Base-by-base conservation (phyloP, 2,888 invertebrate genomes). In the Sphinx pinastri region DNA sequence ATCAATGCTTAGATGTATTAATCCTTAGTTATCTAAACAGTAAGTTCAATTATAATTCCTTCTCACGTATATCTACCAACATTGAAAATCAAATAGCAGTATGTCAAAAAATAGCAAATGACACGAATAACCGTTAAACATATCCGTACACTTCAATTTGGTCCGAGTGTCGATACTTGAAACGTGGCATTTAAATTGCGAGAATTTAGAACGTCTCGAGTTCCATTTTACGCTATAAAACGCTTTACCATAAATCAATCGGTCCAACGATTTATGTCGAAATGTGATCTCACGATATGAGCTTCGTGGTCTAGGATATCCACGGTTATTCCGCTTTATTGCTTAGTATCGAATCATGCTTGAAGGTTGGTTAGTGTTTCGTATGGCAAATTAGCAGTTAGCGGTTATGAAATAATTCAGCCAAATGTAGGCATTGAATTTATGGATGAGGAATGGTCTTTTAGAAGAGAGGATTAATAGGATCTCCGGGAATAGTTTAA, bases 151-250 rank as follows among this genome's bases (percentile, higher is more conserved):
- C 63, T 63, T 63, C 63, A 63, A 63, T 63, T 63, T 49, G 19
- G 47, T 63, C 63, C 49, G 49, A 63, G 63, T 63, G 63, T 63
- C 63, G 63, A 63, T 63, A 63, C 63, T 63, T 63, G 47, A 63
- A 63, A 63, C 49, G 63, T 16, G 63, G 63, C 63, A 63, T 63
- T 63, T 63, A 63, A 63, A 63, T 63, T 63, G 63, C 63, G 12
- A 63, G 63, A 63, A 63, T 63, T 47, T 63, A 63, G 63, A 19
- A 63, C 63, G 63, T 63, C 63, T 63, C 63, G 63, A 63, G 63
- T 63, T 63, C 63, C 63, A 63, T 63, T 63, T 63, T 63, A 63
- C 63, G 63, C 63, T 63, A 63, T 63, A 63, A 49, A 63, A 49
- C 63, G 49, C 49, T 63, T 63, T 63, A 49, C 63, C 63, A 63